Base-by-base conservation (phyloP, 2,797 vertebrate genomes). In the Myotis findleyi region DNA sequence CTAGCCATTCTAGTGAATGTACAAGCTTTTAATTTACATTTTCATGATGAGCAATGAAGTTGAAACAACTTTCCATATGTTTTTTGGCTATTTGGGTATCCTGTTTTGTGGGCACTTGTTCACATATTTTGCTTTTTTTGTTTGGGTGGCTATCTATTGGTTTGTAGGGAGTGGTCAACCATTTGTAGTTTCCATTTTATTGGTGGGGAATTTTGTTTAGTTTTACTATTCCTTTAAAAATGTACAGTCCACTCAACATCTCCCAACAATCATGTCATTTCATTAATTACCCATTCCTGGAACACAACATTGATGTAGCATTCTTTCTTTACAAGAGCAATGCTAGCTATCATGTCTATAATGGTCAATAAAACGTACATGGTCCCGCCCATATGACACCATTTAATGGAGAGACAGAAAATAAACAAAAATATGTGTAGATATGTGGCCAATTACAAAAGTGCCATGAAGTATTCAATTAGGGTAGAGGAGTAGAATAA, bases 21-120 rank as follows among this genome's bases (percentile, higher is more conserved):
- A 5, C 3, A 49, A 75, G 25, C 10, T 84, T 90, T 79, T 93
- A n/a, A 73, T 95, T 93, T 93, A 33, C 55, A 89, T 90, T 77
- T 93, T 68, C 36, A 51, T 25, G 33, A 75, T 66, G 73, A 68
- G 57, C 77, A 69, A 77, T 82, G 30, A 75, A 51, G 77, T 57
- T 64, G 76, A 87, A 90, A 69, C 17, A 41, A 14, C 64, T 68
- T 91, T 96, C 91, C 8, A 17, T 69, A 12, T 44, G n/a, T 69
- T 76, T 76, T 41, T 88, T 76, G 20, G 49, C 33, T n/a, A n/a
- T 83, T 80, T 87, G 33, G 38, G 71, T 3, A 62, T 83, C 6
- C 6, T 88, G 21, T 92, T 86, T 69, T 64, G 12, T 36, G 44
- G 30, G 12, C 5, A 80, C 17, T 81, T 69, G 27, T 30, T 81